Evolutionary conservation across 2,888 invertebrate genomes (phyloP).

Genomic region (Amiota minor): DNA sequence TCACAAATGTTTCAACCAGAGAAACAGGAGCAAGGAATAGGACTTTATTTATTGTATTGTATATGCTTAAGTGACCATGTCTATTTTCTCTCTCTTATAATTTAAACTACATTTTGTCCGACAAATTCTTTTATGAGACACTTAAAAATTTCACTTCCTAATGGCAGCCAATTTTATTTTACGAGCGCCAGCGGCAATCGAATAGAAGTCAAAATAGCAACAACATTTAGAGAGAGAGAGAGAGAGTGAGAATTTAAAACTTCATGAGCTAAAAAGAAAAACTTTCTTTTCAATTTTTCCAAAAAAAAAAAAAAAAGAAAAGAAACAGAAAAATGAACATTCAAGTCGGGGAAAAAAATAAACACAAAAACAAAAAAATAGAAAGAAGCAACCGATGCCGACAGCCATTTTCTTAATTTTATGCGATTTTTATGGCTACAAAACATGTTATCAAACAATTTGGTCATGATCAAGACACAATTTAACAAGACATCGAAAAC

Average conservation of each 20-base stretch:
- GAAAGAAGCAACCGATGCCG: conserved; percentile 5
- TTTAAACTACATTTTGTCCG: conserved; percentile 20
- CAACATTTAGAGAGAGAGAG: background rate
- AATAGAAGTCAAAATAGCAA: background rate
- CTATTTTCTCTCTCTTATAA: background rate
- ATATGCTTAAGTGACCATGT: background rate
- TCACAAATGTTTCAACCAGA: too few relatives aligned
- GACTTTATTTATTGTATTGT: too few relatives aligned
- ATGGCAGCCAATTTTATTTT: conserved; percentile 29
- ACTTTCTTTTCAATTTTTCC: conserved; percentile 4
- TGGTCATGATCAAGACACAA: conserved; percentile 27
- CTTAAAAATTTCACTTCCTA: conserved; percentile 31
- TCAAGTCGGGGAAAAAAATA: background rate
- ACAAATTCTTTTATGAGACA: conserved; percentile 28
- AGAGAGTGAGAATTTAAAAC: background rate
- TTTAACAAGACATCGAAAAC: conserved; percentile 8
- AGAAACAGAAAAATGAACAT: background rate
- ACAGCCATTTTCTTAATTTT: conserved; percentile 39
- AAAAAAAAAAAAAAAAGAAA: conserved; percentile 5
- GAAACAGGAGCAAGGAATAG: too few relatives aligned
- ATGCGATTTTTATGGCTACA: conserved; percentile 54
- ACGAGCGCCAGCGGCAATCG: conserved; percentile 4
- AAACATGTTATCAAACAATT: conserved; percentile 50
- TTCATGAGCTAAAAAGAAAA: background rate
- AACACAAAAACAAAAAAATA: background rate